A percentile compares a stretch with the other conserved stretches of the same genome.
Conservation (phyloP, 1,140 invertebrate genomes). For the Venturia canescens region DNA sequence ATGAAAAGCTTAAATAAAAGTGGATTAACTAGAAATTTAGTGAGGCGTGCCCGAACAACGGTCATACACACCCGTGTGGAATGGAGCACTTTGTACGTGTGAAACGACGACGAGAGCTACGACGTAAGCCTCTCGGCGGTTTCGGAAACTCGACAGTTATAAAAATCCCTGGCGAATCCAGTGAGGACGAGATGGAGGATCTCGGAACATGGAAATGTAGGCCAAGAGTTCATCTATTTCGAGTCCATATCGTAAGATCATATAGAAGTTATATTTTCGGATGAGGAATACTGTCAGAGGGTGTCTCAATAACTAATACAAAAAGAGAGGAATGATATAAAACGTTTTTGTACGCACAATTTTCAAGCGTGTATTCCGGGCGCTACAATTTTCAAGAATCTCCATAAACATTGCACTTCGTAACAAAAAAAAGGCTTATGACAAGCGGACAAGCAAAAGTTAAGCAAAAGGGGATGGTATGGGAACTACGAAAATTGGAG, state of each 20-base stretch:
- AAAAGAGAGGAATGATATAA: too few species aligned
- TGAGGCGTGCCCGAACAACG: not conserved
- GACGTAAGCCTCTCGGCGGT: conserved; percentile 10
- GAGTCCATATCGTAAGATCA: conserved; percentile 67
- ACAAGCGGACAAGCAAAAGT: not conserved
- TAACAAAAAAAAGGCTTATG: not conserved
- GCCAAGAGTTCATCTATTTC: conserved; percentile 77
- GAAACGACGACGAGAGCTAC: not conserved
- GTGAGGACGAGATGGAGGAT: conserved; percentile 49
- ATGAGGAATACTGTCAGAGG: conserved; percentile 56
- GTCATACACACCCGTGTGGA: not conserved
- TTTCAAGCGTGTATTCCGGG: not conserved
- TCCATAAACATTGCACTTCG: not conserved
- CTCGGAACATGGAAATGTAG: conserved; percentile 62
- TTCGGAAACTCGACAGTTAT: not conserved
- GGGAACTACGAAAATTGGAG: not conserved
- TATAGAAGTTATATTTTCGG: conserved; percentile 69
- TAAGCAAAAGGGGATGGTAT: not conserved
- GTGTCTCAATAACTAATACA: not conserved
- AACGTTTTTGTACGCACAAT: too few species aligned
- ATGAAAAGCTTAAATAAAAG: not conserved
- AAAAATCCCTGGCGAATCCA: conserved; percentile 18
- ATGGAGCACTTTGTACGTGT: conserved; percentile 11
- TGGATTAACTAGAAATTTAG: not conserved
- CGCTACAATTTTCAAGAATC: not conserved